Base-by-base conservation (phyloP, 2,113 vertebrate species). In the Coturnix japonica region DNA sequence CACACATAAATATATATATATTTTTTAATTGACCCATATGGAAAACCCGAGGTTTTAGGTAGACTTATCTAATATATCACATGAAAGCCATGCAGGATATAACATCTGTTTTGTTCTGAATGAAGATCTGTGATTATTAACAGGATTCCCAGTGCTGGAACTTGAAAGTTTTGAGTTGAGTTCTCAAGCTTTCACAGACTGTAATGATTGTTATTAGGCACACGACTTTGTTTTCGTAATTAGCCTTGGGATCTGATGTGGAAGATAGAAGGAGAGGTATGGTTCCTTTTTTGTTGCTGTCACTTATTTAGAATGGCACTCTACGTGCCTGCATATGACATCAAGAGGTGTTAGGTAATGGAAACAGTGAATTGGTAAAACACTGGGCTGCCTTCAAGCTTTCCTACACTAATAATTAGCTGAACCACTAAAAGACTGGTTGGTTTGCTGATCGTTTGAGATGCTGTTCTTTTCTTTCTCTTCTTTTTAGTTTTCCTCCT, bases 271-370 rank as follows among this genome's bases (percentile, higher is more conserved):
- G 7, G 47, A 61, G 57, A 84, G 10, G 28, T 8, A 1, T 35
- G 0, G 0, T 70, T 78, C 22, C 3, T 46, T 25, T 28, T 4
- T 56, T 23, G 11, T 6, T 46, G 23, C 70, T 91, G 15, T 14
- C 2, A 18, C 49, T 76, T 28, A 15, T 26, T 54, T 44, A 19
- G 4, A 11, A 41, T 84, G 53, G 26, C 37, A 7, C 23, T 70
- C 35, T 47, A 19, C 4, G 5, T 73, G 6, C 49, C 51, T 79
- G 72, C 31, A 2, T 54, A 3, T 20, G 31, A 43, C 37, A 8
- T 76, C 64, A 63, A 28, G 41, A 44, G 3, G 25, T 18, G 17
- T 65, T 53, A 9, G 8, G 47, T 17, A 25, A 14, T 57, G 9
- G 7, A 37, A 37, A 37, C 8, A 76, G 57, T 54, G 37, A 31